These are phyloP conservation scores for Herpetotheres cachinnans DNA, from an alignment of 2,113 vertebrate genomes.

Conservation along the genomic window DNA sequence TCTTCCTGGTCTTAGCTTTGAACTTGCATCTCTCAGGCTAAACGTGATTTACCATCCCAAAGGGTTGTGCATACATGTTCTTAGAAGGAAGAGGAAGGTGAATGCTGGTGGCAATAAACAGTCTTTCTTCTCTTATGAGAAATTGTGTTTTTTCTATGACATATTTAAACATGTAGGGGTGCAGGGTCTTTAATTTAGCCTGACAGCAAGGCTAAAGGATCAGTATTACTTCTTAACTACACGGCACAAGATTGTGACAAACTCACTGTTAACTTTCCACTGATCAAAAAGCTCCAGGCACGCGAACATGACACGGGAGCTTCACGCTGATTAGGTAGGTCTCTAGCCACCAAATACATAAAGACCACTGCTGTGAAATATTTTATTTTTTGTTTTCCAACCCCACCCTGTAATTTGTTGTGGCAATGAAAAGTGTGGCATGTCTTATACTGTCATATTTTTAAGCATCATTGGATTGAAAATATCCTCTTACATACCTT, in stretches of 20 bases:
- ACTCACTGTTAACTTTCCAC: neutral
- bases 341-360: neutral
- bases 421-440: neutral
- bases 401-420: neutral
- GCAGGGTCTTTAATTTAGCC: neutral
- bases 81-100: neutral
- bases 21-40: neutral
- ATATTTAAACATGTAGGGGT: neutral
- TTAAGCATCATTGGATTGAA: neutral
- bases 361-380: neutral
- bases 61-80: rapidly evolving
- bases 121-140: neutral
- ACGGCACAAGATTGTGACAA: neutral
- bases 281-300: neutral
- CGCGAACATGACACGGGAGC: neutral
- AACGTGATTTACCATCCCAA: neutral
- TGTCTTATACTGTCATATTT: neutral
- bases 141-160: neutral
- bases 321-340: neutral
- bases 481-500: neutral
- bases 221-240: neutral
- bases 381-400: neutral
- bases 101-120: neutral
- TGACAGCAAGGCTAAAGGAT: neutral
- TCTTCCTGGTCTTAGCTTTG: neutral